A percentile compares a stretch with the other conserved stretches of the same genome.
Evolutionary conservation across 2,888 invertebrate species (phyloP).

Genomic region (Amaurobius ferox): DNA sequence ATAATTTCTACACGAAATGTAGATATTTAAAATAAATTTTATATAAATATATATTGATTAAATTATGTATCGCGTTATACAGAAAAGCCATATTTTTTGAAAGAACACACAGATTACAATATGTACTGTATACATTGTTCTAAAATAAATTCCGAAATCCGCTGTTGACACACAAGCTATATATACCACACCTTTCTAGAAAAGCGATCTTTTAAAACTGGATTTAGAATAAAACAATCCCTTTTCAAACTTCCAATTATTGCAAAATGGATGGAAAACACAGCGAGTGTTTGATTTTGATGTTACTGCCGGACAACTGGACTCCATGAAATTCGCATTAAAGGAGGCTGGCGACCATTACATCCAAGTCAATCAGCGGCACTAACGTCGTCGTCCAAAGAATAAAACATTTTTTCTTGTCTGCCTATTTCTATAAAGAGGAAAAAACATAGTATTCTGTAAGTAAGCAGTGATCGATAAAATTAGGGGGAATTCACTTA

Average conservation of each 20-base stretch:
- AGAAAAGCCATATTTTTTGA: no score
- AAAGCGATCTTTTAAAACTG: slow-evolving; percentile 4
- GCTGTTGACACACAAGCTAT: no score
- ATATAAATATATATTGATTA: no score
- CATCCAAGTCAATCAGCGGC: slow-evolving; percentile 53
- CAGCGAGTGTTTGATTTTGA: slow-evolving; percentile 47
- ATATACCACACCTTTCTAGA: no score
- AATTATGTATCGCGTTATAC: no score
- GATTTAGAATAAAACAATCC: no score
- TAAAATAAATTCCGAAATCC: no score
- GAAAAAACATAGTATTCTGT: slow-evolving; percentile 13
- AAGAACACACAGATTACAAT: no score
- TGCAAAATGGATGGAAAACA: background rate
- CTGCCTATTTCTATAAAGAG: background rate
- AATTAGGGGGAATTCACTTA: background rate
- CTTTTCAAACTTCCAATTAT: no score
- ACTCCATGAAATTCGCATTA: slow-evolving; percentile 41
- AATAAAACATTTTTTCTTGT: slow-evolving; percentile 31
- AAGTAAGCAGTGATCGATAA: slow-evolving; percentile 21
- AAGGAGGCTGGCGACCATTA: slow-evolving; percentile 57
- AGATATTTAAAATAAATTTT: no score
- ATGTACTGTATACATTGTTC: no score
- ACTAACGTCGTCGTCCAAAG: slow-evolving; percentile 29
- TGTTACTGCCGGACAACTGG: slow-evolving; percentile 21
- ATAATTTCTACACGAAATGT: no score